Evolutionary conservation across 2,797 vertebrate genomes (phyloP).

Genomic region (Hypotaenidia philippensis): DNA sequence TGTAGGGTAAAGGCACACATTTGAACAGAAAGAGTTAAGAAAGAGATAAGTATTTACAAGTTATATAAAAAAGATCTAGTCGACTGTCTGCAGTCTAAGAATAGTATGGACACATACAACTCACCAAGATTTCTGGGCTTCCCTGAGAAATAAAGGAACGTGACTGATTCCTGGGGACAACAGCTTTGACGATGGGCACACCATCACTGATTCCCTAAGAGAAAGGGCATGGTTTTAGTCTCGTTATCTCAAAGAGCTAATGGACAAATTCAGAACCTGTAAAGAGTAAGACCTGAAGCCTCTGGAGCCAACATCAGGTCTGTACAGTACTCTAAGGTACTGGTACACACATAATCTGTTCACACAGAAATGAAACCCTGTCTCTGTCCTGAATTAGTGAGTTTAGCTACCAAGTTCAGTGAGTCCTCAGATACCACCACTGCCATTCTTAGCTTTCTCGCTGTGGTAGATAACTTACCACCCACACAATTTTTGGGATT

Average conservation of each 20-base stretch:
- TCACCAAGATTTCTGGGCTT: constrained; percentile 93
- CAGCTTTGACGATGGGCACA: constrained; percentile 89
- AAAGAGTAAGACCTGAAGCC: neutral
- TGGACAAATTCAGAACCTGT: neutral
- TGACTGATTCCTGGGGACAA: constrained; percentile 93
- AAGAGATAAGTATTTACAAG: neutral
- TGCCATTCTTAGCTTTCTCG: neutral
- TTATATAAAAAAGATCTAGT: neutral
- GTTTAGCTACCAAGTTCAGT: neutral
- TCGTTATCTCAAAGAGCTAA: neutral
- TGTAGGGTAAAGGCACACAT: neutral
- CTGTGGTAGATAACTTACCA: neutral
- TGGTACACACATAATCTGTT: neutral
- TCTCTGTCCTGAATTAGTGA: neutral
- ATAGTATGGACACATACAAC: constrained; percentile 7
- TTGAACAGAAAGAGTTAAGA: neutral
- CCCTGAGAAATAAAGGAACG: constrained; percentile 97
- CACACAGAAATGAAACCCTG: neutral
- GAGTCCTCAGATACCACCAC: neutral
- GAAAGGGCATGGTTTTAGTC: neutral
- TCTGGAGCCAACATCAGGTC: neutral
- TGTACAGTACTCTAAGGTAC: neutral
- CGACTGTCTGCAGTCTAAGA: neutral
- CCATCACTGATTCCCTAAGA: constrained; percentile 93
- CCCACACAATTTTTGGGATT: neutral